Base-by-base conservation (phyloP, 2,113 vertebrate species). In the Setophaga coronata region DNA sequence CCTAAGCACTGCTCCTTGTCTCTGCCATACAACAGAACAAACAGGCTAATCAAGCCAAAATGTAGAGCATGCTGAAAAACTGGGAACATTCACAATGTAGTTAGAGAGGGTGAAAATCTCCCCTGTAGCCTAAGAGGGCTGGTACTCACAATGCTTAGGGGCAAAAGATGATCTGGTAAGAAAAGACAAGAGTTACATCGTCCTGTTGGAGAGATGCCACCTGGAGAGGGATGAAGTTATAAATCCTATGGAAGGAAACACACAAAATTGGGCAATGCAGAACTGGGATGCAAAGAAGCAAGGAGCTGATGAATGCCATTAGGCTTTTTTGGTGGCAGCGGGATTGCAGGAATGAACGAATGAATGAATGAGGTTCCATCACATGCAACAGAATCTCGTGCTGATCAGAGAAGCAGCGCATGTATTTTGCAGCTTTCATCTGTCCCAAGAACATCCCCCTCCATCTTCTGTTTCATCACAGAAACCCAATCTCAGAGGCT, bases 31-130 rank as follows among this genome's bases (percentile, higher is more conserved):
- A 95, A 94, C 93, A 47, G 91, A 97, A 96, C 93, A 96, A 96
- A 94, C 31, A 89, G 69, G 77, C 89, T 96, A 94, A 97, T 97
- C 91, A 95, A 78, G 81, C 77, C 73, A 91, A 94, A 96, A 91
- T 87, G 89, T 87, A 93, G 70, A 96, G 89, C 87, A 79, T 42
- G 83, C 77, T 82, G 73, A 87, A 96, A 97, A 96, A 65, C 53
- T 48, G 48, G 53, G 91, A 95, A 82, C 87, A 87, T 82, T 94
- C 61, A 66, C 43, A n/a, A 89, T 64, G 43, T 17, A 73, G 51
- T 84, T 23, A 76, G 81, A 87, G 66, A 84, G 79, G 77, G 87
- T 82, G 48, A 82, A 93, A 89, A 87, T 58, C 73, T 82, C 40
- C 43, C 53, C 71, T 64, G 70, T 34, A 92, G 83, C 21, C 67